phyloP scores from a whole-genome alignment of 2,888 invertebrate species.

The Xestia c-nigrum region DNA sequence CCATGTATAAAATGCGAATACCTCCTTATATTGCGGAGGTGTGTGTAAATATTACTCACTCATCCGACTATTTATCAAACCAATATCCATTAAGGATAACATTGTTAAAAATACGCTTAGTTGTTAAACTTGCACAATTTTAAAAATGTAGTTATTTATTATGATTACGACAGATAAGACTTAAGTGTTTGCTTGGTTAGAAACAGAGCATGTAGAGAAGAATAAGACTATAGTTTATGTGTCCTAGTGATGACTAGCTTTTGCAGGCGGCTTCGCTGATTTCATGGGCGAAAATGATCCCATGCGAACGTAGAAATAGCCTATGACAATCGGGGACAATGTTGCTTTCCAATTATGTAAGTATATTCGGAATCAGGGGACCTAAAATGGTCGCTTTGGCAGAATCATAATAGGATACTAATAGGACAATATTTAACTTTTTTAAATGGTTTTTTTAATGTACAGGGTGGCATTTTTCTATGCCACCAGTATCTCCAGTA shows the following conservation, averaged over 20 bases:
- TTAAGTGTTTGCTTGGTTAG: background rate
- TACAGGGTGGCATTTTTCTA: no score
- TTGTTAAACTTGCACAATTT: slow-evolving; percentile 24
- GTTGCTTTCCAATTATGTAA: background rate
- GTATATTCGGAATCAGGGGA: background rate
- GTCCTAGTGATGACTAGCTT: background rate
- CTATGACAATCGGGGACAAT: background rate
- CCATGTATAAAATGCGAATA: background rate
- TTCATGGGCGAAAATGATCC: background rate
- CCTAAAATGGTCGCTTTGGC: no score
- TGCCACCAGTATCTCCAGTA: no score
- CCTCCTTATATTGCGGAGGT: background rate
- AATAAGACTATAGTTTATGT: background rate
- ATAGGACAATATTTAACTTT: no score
- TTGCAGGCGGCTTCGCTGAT: background rate
- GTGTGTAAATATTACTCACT: background rate
- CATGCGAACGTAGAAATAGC: background rate
- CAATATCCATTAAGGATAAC: slow-evolving; percentile 39
- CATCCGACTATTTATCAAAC: slow-evolving; percentile 23
- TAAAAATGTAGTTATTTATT: slow-evolving; percentile 10
- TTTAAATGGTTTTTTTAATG: no score
- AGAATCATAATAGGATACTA: no score
- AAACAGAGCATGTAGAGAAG: background rate
- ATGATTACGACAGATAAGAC: slow-evolving; percentile 21
- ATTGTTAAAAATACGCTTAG: slow-evolving; percentile 26